Conservation (phyloP, 2,888 invertebrate species). For the Synergus laeviventris region DNA sequence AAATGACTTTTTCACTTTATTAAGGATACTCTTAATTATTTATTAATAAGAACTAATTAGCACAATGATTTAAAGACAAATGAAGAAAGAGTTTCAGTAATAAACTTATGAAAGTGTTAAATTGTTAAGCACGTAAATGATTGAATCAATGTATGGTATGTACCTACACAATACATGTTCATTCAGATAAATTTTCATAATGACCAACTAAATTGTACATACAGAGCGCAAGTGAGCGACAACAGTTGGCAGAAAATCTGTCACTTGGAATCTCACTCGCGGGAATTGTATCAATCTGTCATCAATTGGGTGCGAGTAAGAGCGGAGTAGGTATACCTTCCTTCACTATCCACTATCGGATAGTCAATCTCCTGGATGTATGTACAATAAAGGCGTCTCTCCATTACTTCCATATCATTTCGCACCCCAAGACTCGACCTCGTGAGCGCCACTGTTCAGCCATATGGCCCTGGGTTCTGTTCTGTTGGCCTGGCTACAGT, state of each 20-base stretch:
- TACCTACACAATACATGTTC: not conserved
- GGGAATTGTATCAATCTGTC: slow-evolving; percentile 76
- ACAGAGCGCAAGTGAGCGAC: slow-evolving; percentile 46
- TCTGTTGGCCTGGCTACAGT: slow-evolving; percentile 35
- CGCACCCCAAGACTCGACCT: slow-evolving; percentile 69
- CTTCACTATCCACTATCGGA: slow-evolving; percentile 69
- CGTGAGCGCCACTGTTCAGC: slow-evolving; percentile 57
- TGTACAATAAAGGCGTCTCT: slow-evolving; percentile 68
- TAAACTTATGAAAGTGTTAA: not conserved
- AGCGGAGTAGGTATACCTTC: slow-evolving; percentile 52
- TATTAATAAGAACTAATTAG: too few species aligned
- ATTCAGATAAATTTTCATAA: slow-evolving; percentile 25
- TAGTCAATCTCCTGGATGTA: slow-evolving; percentile 73
- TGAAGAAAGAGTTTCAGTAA: too few species aligned
- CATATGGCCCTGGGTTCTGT: slow-evolving; percentile 65
- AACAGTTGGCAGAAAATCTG: slow-evolving; percentile 76
- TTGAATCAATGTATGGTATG: too few species aligned
- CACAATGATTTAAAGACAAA: too few species aligned
- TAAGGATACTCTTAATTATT: too few species aligned
- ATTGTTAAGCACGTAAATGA: not conserved
- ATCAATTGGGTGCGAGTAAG: slow-evolving; percentile 61
- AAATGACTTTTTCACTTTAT: too few species aligned
- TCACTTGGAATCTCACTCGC: slow-evolving; percentile 69
- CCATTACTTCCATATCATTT: slow-evolving; percentile 76
- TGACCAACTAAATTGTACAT: slow-evolving; percentile 42